These are phyloP conservation scores for Cyanocitta stelleri DNA, from an alignment of 2,113 vertebrate species.

Conservation along the genomic window DNA sequence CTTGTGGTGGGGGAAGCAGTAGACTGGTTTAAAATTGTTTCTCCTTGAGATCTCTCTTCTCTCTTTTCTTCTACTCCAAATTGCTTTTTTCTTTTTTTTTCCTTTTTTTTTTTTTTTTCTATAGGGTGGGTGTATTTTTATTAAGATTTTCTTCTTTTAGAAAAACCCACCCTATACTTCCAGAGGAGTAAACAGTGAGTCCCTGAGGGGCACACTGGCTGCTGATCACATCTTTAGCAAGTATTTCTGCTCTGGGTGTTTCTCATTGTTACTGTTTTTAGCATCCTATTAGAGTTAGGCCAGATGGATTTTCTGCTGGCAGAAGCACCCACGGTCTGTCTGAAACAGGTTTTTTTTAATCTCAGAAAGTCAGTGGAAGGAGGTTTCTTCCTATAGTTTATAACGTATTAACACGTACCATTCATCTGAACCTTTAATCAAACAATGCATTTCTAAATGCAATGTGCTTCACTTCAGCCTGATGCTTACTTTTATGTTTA, in stretches of 20 bases:
- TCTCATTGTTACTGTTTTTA: not conserved
- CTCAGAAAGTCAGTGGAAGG: not conserved
- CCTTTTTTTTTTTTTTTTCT: too few species aligned
- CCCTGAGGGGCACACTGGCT: not conserved
- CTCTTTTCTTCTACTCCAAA: not conserved
- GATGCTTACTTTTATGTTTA: not conserved
- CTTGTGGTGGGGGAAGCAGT: not conserved
- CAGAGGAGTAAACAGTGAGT: not conserved
- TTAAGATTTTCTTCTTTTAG: not conserved
- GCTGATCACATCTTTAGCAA: not conserved
- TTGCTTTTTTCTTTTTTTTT: not conserved
- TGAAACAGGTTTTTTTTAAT: not conserved
- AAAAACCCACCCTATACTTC: not conserved
- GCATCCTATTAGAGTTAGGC: not conserved
- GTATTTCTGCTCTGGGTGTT: not conserved
- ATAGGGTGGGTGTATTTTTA: not conserved
- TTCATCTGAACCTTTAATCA: not conserved
- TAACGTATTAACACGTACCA: not conserved
- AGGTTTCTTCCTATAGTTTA: not conserved
- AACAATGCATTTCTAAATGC: not conserved
- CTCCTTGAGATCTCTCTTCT: not conserved
- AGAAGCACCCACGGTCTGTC: not conserved
- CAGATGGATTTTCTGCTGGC: conserved; percentile 18
- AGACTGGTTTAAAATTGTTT: not conserved
- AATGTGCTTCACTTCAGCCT: not conserved